Base-by-base conservation (phyloP, 2,888 invertebrate genomes). In the Melanophora roralis region DNA sequence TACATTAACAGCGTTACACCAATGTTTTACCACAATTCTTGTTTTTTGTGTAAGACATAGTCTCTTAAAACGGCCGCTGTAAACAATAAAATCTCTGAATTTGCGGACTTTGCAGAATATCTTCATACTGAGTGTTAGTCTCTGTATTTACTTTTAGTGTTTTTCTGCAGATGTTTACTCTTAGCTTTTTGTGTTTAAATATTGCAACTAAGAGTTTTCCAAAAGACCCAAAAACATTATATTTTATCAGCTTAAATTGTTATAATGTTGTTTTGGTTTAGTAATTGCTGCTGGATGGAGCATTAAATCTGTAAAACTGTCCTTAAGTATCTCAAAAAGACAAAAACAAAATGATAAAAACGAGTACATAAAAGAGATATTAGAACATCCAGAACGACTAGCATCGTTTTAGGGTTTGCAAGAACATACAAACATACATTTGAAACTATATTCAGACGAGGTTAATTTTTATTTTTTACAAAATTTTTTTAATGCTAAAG, bases 361-460 rank as follows among this genome's bases (percentile, higher is more conserved):
- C 11, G 36, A 60, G 53, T 36, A 60, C 21, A 32, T 45, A 47
- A 49, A 73, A 69, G 74, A 74, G 60, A 40, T 62, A 23, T 55
- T 62, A 57, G 14, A 57, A 67, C 23, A 75, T 53, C 34, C 19
- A 47, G 36, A 69, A 55, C 12, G 32, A 32, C 60, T 38, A 57
- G 16, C 45, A 23, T 23, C 9, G 27, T 27, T 27, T 27, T 27
- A 5, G 6, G 3, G 27, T 27, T 27, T 27, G 27, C 6, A 57
- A 47, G 32, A 40, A 57, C 19, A 6, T n/a, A 11, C 14, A 9
- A n/a, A 36, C 34, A 12, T 59, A 57, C 64, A 55, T 55, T 55
- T 55, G 19, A 34, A 77, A 74, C 68, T 59, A 51, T 67, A 51
- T 59, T 73, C 43, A 60, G 68, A 80, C 55, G 72, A 72, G 74